Percentiles rank a stretch among this genome's conserved stretches.
These are phyloP conservation scores for Tachina lurida DNA, from an alignment of 2,888 invertebrate species.

Conservation along the genomic window DNA sequence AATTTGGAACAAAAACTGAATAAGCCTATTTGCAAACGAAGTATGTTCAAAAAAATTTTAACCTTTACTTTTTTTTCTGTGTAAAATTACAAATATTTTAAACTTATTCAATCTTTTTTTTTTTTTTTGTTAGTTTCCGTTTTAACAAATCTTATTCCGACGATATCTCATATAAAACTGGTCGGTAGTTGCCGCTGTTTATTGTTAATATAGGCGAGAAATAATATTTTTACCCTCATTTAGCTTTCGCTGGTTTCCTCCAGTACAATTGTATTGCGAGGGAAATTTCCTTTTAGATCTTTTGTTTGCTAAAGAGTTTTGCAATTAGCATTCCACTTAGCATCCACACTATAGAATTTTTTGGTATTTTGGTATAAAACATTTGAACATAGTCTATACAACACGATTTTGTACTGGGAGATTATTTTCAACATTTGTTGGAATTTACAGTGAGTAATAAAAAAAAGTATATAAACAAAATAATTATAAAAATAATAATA, in stretches of 20 bases:
- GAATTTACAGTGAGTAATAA: slow-evolving; percentile 12
- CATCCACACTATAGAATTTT: slow-evolving; percentile 28
- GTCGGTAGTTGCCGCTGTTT: slow-evolving; percentile 57
- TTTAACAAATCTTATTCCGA: slow-evolving; percentile 73
- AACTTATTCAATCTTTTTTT: slow-evolving; percentile 22
- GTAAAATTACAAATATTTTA: slow-evolving; percentile 14
- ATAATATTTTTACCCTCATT: slow-evolving; percentile 33
- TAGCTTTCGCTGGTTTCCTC: slow-evolving; percentile 10
- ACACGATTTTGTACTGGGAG: neutral
- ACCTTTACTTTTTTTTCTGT: slow-evolving; percentile 47
- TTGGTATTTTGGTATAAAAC: slow-evolving; percentile 11
- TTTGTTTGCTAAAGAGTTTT: slow-evolving; percentile 39
- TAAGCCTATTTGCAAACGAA: slow-evolving; percentile 72
- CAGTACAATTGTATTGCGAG: slow-evolving; percentile 25
- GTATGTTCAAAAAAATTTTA: neutral
- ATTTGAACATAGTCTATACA: slow-evolving; percentile 6
- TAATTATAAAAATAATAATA: no score
- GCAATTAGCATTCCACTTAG: slow-evolving; percentile 16
- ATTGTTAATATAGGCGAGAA: slow-evolving; percentile 70
- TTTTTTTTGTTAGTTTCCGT: slow-evolving; percentile 63
- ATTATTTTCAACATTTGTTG: neutral
- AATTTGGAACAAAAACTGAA: slow-evolving; percentile 69
- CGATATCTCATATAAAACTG: slow-evolving; percentile 76
- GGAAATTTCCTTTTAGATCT: slow-evolving; percentile 42
- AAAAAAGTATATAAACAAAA: neutral